Evolutionary conservation across 2,888 invertebrate genomes (phyloP), one percentile per base, ranked within the genome.

Genomic region (Aradus depressus): DNA sequence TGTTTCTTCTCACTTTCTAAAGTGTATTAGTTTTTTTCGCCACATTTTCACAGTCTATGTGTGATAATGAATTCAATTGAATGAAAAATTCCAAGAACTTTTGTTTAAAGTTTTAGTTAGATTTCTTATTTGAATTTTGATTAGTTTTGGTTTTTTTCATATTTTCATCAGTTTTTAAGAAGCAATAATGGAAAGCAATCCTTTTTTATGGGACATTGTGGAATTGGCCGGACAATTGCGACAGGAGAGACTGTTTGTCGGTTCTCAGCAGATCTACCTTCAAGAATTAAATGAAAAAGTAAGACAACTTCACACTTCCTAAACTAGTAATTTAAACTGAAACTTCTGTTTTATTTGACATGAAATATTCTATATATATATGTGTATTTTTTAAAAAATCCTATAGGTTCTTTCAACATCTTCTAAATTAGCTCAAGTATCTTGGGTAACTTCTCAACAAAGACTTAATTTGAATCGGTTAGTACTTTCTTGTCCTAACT

Each of bases 381-480:
- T 42, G 4, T 19, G 22, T 8, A 16, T 23, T 42, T 23, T 14
- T 3, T 19, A 42, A 12, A 4, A 23, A 14, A 28, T 44, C 18
- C 34, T 32, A 34, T 47, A 75, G 74, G 72, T 77, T 18, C 63
- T 69, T 43, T 68, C 67, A 52, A 70, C 75, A 44, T 76, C 76
- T 1, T 76, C 77, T 56, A 70, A 72, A 52, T 67, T 81, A 39
- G 75, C 76, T 22, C 81, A 86, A 68, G 76, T 81, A 53, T 84
- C 90, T 28, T 95, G 92, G 88, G 78, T 91, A 55, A 84, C 86
- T 55, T 80, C 85, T 3, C 87, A 89, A 68, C 91, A 92, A 68
- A 76, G 85, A 59, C 78, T 85, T 58, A 86, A 85, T 66, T 72
- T 88, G 22, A 82, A 85, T 58, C 77, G 80, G 61, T 69, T 90